phyloP scores from a whole-genome alignment of 2,113 vertebrate genomes.

The Gnathochromis pfefferi region DNA sequence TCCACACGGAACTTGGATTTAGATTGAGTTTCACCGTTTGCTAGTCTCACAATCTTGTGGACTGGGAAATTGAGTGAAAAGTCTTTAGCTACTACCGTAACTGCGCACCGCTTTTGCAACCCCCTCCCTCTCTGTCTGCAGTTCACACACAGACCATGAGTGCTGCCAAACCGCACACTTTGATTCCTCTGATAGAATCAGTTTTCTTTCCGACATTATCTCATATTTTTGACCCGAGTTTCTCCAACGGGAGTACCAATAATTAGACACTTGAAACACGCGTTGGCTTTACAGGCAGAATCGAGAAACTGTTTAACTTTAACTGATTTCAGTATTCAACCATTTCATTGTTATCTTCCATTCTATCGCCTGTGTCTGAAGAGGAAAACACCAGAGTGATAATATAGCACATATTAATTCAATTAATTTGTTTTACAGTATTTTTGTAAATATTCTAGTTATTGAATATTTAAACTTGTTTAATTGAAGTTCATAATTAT shows the following conservation, averaged over 20 bases:
- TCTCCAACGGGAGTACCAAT: neutral
- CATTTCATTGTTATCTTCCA: neutral
- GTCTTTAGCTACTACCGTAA: neutral
- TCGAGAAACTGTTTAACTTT: neutral
- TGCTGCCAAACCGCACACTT: neutral
- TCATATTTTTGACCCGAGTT: neutral
- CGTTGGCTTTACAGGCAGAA: neutral
- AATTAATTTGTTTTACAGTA: neutral
- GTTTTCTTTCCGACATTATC: neutral
- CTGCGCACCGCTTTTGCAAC: neutral
- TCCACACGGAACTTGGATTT: neutral
- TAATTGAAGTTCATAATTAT: neutral
- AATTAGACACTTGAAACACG: neutral
- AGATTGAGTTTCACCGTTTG: neutral
- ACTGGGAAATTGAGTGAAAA: neutral
- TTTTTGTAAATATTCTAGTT: neutral
- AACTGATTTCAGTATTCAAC: neutral
- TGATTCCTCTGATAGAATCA: neutral
- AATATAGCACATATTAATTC: neutral
- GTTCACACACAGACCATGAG: neutral
- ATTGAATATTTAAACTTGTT: neutral
- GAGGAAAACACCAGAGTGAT: neutral
- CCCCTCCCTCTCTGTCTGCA: neutral
- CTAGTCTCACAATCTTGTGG: neutral
- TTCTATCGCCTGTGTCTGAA: neutral